Evolutionary conservation across 2,888 invertebrate genomes (phyloP).

Genomic region (Ceriagrion tenellum): DNA sequence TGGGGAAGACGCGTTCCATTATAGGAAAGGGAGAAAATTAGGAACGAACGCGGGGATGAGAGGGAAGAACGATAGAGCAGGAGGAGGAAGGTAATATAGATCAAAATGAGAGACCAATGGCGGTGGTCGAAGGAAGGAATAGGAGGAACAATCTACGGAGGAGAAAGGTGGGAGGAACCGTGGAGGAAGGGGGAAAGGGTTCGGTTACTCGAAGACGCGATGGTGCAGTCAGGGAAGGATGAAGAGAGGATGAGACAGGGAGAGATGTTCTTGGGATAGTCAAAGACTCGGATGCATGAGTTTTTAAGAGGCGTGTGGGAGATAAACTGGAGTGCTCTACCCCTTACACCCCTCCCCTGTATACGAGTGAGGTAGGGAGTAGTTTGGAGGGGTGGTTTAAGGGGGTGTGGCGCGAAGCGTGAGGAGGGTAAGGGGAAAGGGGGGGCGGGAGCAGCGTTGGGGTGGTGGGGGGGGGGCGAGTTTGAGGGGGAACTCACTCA

Average conservation of each 20-base stretch:
- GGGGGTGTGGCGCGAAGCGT: background rate
- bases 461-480: background rate
- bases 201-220: background rate
- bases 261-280: slow-evolving; percentile 9
- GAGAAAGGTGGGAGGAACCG: background rate
- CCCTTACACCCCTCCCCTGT: background rate
- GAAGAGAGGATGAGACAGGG: slow-evolving; percentile 5
- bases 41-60: background rate
- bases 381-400: no score
- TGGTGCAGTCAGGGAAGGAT: background rate
- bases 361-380: background rate
- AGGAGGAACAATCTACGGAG: no score
- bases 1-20: no score
- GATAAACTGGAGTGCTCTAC: background rate
- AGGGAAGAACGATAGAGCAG: background rate
- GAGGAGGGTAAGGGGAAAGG: background rate
- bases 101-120: background rate
- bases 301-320: background rate
- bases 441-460: background rate
- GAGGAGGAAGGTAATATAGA: background rate
- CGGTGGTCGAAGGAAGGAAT: background rate
- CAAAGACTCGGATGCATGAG: slow-evolving; percentile 30
- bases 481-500: background rate
- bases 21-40: background rate
- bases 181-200: background rate